These are phyloP conservation scores for Erannis defoliaria DNA, from an alignment of 2,888 invertebrate species.

Conservation along the genomic window DNA sequence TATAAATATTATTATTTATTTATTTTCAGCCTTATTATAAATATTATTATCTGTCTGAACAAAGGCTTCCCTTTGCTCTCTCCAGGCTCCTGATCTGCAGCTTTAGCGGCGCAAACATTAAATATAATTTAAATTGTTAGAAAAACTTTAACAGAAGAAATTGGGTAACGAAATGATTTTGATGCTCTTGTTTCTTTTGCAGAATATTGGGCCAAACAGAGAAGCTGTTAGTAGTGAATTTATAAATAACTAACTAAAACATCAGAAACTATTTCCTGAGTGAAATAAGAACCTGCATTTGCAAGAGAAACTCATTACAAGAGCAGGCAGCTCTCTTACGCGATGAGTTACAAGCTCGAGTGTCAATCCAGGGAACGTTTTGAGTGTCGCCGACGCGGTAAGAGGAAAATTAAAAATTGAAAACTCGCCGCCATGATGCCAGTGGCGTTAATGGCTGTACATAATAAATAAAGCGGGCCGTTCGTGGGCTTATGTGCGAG, in stretches of 20 bases:
- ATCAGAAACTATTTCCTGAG: conserved; percentile 39
- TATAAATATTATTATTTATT: too few relatives aligned
- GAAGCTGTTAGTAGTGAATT: conserved; percentile 3
- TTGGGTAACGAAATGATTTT: too few relatives aligned
- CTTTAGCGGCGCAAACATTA: too few relatives aligned
- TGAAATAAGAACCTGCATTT: conserved; percentile 50
- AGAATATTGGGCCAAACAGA: conserved; percentile 17
- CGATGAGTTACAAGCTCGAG: conserved; percentile 74
- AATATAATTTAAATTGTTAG: too few relatives aligned
- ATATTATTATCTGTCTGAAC: too few relatives aligned
- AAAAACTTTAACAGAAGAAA: too few relatives aligned
- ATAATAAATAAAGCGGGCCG: conserved; percentile 85
- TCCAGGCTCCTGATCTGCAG: too few relatives aligned
- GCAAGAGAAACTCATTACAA: conserved; percentile 61
- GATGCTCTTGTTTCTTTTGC: background rate
- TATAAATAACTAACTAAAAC: conserved; percentile 33
- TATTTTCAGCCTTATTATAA: too few relatives aligned
- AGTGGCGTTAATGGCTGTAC: conserved; percentile 85
- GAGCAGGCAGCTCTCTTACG: conserved; percentile 46
- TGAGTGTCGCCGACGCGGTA: conserved; percentile 69
- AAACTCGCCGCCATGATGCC: conserved; percentile 84
- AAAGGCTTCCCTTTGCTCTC: too few relatives aligned
- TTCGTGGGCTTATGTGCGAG: conserved; percentile 83
- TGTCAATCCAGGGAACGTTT: conserved; percentile 75
- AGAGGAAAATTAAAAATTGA: conserved; percentile 86